Evolutionary conservation across 2,888 invertebrate species (phyloP).

Genomic region (Autographa gamma): DNA sequence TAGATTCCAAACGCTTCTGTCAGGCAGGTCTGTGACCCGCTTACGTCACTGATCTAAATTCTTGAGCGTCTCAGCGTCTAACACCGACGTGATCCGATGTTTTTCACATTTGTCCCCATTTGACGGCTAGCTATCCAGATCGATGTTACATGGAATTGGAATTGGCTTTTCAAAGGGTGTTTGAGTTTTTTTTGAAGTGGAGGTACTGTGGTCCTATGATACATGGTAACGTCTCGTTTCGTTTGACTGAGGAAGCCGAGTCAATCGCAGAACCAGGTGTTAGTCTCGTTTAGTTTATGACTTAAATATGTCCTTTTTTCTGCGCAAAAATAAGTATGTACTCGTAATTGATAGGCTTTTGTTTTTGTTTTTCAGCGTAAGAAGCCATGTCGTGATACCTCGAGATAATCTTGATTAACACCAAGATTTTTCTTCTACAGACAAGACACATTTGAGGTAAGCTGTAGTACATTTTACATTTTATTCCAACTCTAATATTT

Average conservation of each 20-base stretch:
- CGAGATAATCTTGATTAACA: constrained; percentile 1
- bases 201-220: neutral
- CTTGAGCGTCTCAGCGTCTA: constrained; percentile 18
- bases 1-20: neutral
- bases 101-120: constrained; percentile 49
- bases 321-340: too few relatives aligned
- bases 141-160: constrained; percentile 26
- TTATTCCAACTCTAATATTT: constrained; percentile 31
- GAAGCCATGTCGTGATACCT: neutral
- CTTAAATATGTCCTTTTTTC: too few relatives aligned
- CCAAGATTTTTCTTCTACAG: neutral
- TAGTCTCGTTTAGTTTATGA: too few relatives aligned
- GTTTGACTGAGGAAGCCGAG: too few relatives aligned
- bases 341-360: too few relatives aligned
- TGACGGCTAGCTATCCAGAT: constrained; percentile 37
- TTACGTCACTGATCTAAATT: constrained; percentile 50
- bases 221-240: too few relatives aligned
- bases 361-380: neutral
- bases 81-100: constrained; percentile 40
- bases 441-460: neutral
- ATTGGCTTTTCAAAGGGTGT: constrained; percentile 26
- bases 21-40: constrained; percentile 30
- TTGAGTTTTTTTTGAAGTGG: neutral
- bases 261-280: too few relatives aligned
- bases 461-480: constrained; percentile 16